Conservation (phyloP, 2,797 vertebrate species). For the Holocentrus rufus region DNA sequence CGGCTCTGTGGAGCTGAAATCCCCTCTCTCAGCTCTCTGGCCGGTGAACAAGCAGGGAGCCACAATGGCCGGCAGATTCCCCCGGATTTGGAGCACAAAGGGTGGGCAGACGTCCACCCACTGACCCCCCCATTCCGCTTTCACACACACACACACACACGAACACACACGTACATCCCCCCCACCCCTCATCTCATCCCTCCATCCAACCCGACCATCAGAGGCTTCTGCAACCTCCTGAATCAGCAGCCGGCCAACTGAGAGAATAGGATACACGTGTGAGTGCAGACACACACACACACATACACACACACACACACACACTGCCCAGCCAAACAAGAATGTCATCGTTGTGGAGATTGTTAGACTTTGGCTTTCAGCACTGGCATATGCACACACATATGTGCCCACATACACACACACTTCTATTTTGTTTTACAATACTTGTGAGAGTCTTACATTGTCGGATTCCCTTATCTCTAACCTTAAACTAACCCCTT, state of each 20-base stretch:
- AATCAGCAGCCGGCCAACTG: constrained; percentile 29
- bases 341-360: constrained; percentile 51
- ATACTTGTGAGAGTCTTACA: too few species aligned
- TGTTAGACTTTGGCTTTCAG: constrained; percentile 58
- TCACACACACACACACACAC: constrained; percentile 24
- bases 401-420: background rate
- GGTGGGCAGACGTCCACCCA: constrained; percentile 74
- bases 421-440: too few species aligned
- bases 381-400: constrained; percentile 22
- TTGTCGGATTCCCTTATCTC: too few species aligned
- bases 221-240: constrained; percentile 31
- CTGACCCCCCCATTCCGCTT: constrained; percentile 33
- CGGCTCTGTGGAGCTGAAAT: constrained; percentile 75
- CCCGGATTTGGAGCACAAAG: constrained; percentile 86
- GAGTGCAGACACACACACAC: constrained; percentile 16
- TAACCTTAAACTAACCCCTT: too few species aligned
- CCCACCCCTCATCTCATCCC: constrained; percentile 21
- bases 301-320: constrained; percentile 9
- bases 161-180: background rate
- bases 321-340: constrained; percentile 43
- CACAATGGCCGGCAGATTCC: constrained; percentile 83
- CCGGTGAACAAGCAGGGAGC: constrained; percentile 76
- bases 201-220: constrained; percentile 23
- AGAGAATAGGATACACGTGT: constrained; percentile 37
- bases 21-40: constrained; percentile 84